phyloP scores from a whole-genome alignment of 2,113 vertebrate genomes.

The Python bivittatus region DNA sequence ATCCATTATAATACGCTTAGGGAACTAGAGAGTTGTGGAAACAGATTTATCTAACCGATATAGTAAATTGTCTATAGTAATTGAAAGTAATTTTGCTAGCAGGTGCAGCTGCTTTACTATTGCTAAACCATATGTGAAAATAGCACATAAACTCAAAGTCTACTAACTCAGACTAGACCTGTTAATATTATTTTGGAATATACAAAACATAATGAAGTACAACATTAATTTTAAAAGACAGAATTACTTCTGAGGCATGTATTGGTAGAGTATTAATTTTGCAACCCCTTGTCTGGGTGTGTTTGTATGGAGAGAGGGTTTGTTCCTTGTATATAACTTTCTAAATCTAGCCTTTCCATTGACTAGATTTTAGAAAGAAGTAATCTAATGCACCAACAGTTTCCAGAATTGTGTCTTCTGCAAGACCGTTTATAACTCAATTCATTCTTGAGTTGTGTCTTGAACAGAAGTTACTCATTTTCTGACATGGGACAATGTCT shows the following conservation, averaged over 20 bases:
- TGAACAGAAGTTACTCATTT: constrained; percentile 15
- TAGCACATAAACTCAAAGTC: background rate
- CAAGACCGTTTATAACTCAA: background rate
- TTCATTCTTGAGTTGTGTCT: background rate
- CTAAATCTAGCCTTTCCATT: background rate
- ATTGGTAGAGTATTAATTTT: background rate
- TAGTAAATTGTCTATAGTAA: constrained; percentile 40
- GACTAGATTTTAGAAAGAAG: background rate
- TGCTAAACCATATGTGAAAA: constrained; percentile 28
- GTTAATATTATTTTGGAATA: background rate
- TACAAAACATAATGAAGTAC: background rate
- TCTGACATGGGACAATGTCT: constrained; percentile 13
- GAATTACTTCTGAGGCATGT: background rate
- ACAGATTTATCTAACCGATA: constrained; percentile 29
- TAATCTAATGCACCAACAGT: background rate
- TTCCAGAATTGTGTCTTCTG: background rate
- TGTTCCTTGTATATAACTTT: background rate
- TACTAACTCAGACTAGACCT: background rate
- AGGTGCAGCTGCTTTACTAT: constrained; percentile 13
- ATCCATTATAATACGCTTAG: constrained; percentile 6
- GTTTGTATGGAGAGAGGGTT: background rate
- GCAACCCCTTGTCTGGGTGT: background rate
- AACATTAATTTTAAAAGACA: background rate
- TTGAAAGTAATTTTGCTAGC: constrained; percentile 25
- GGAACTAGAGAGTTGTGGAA: constrained; percentile 17